Base-by-base conservation (phyloP, 2,888 invertebrate genomes). In the Thereva nobilitata region DNA sequence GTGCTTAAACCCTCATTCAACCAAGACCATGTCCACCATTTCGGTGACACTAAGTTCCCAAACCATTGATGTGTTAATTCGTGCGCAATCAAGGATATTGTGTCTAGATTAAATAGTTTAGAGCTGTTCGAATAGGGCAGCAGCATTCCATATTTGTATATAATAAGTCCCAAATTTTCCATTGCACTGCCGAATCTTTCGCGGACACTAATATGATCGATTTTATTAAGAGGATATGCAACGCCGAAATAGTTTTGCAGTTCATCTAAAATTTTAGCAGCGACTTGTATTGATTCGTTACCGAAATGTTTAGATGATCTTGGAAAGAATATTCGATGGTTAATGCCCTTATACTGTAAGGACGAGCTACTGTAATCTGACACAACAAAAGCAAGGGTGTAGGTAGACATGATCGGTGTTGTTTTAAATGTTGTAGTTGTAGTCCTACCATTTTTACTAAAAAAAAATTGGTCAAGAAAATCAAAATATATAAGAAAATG, bases 151-250 rank as follows among this genome's bases (percentile, higher is more conserved):
- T 80, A 80, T 3, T 79, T 76, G 54, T 80, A 80, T 3, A 91
- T 91, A 42, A 93, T 89, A 47, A 95, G 79, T 5, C 95, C 95
- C 95, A 95, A 95, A 77, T 95, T 96, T 77, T 96, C 95, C 94
- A 95, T 95, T 44, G 94, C 95, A 34, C 90, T 90, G 70, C 90
- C 88, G 35, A 87, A 84, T 74, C 94, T 93, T 73, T 93, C 90
- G 0, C 93, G 92, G 7, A 95, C 86, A 0, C 92, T 92, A 1
- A 90, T 89, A 89, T 95, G 91, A 77, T 96, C 95, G 73, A 92
- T 85, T 80, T 95, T 94, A 0, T 89, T 87, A 34, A 94, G 75
- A 0, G 89, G 87, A 73, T 90, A 95, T 34, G 86, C 81, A 34
- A 91, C 87, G 68, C 85, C 84, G 74, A 93, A 92, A 71, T 89